phyloP scores from a whole-genome alignment of 2,888 invertebrate species.

The Choristoneura rosaceana region DNA sequence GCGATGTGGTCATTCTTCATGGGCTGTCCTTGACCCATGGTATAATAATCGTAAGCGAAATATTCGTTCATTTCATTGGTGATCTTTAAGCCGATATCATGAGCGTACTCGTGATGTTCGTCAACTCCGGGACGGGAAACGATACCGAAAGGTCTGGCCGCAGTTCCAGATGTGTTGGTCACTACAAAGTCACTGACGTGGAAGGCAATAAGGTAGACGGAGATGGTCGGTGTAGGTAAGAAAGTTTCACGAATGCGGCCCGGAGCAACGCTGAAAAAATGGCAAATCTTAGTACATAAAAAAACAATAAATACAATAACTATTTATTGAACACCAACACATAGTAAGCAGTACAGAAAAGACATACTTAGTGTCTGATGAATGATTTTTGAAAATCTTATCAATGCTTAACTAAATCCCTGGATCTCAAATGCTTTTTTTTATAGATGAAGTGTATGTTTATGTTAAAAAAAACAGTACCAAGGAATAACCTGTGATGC shows the following conservation, averaged over 20 bases:
- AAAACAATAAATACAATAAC: background rate
- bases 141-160: conserved; percentile 68
- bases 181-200: conserved; percentile 90
- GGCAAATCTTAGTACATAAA: background rate
- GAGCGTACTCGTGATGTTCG: conserved; percentile 75
- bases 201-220: conserved; percentile 94
- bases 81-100: conserved; percentile 75
- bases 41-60: conserved; percentile 82
- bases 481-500: no score
- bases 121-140: conserved; percentile 72
- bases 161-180: conserved; percentile 57
- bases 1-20: conserved; percentile 90
- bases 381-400: no score
- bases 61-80: conserved; percentile 84
- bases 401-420: no score
- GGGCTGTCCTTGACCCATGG: conserved; percentile 79
- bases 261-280: conserved; percentile 49
- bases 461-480: no score
- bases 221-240: conserved; percentile 88
- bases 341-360: no score
- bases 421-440: no score
- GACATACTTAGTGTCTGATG: no score
- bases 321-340: no score
- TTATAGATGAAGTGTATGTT: no score
- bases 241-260: conserved; percentile 75